Conservation (phyloP, 2,113 vertebrate species). For the Larimichthys crocea region DNA sequence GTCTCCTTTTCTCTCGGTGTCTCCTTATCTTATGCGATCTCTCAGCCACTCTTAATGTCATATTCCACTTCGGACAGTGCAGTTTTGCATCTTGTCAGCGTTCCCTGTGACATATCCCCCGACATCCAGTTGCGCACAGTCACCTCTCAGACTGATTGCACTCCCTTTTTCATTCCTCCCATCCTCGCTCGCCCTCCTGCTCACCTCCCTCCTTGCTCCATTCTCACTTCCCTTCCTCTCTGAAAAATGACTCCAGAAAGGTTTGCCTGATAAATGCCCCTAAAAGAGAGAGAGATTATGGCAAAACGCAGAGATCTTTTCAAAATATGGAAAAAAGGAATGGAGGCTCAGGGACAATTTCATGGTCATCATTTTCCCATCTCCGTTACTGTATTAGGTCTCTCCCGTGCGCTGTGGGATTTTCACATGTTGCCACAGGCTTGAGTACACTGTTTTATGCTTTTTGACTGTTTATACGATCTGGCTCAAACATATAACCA, state of each 20-base stretch:
- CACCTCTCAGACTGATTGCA: constrained; percentile 65
- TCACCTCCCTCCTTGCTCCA: constrained; percentile 36
- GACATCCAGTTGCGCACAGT: constrained; percentile 41
- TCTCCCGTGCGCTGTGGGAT: constrained; percentile 19
- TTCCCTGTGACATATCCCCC: constrained; percentile 43
- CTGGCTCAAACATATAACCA: neutral
- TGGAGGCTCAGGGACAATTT: constrained; percentile 42
- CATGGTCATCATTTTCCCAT: constrained; percentile 28
- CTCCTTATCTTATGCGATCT: neutral
- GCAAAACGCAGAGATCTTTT: constrained; percentile 31
- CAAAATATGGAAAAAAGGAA: constrained; percentile 31
- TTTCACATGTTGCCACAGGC: constrained; percentile 19
- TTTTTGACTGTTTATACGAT: neutral
- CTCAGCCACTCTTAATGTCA: neutral
- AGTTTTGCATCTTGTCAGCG: constrained; percentile 3
- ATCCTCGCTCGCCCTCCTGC: constrained; percentile 40
- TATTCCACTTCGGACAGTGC: constrained; percentile 2
- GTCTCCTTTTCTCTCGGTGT: neutral
- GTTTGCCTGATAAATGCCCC: constrained; percentile 59
- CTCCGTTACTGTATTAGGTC: constrained; percentile 2
- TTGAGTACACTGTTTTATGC: constrained; percentile 1
- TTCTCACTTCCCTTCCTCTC: constrained; percentile 31
- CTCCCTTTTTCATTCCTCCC: constrained; percentile 41
- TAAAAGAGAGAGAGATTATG: constrained; percentile 39
- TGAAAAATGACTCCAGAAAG: constrained; percentile 57